phyloP scores from a whole-genome alignment of 2,113 vertebrate species.

The Euleptes europaea region DNA sequence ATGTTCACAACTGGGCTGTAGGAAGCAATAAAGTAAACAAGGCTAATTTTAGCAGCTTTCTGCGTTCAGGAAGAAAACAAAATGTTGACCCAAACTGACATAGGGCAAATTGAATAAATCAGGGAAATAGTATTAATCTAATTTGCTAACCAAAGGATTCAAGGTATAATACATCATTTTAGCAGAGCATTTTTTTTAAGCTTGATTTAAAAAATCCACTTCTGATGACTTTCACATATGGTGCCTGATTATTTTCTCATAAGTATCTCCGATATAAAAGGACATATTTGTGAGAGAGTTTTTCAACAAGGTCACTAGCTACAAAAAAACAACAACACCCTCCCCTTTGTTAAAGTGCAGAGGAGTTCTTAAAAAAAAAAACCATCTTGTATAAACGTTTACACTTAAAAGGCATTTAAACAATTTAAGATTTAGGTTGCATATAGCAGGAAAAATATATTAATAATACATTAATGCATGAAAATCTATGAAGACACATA shows the following conservation, averaged over 20 bases:
- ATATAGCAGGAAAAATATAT: conserved; percentile 75
- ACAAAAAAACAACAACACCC: conserved; percentile 64
- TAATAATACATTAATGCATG: conserved; percentile 87
- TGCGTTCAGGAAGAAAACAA: conserved; percentile 62
- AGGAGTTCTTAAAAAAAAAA: conserved; percentile 69
- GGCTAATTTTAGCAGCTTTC: conserved; percentile 60
- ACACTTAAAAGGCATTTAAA: conserved; percentile 81
- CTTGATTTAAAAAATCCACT: conserved; percentile 59
- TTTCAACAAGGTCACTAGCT: conserved; percentile 72
- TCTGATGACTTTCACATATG: conserved; percentile 71
- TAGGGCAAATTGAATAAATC: conserved; percentile 68
- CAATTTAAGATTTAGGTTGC: conserved; percentile 82
- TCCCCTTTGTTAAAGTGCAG: conserved; percentile 70
- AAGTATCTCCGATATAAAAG: conserved; percentile 70
- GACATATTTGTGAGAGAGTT: conserved; percentile 73
- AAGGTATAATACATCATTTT: conserved; percentile 67
- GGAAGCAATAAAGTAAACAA: conserved; percentile 57
- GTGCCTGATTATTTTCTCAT: conserved; percentile 73
- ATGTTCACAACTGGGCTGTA: conserved; percentile 61
- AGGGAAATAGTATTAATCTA: conserved; percentile 57
- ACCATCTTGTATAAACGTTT: conserved; percentile 75
- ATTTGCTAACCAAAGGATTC: conserved; percentile 71
- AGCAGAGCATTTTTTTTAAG: conserved; percentile 54
- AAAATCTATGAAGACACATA: conserved; percentile 84
- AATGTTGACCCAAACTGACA: conserved; percentile 76